A percentile compares a stretch with the other conserved stretches of the same genome.
These are phyloP conservation scores for Cataglyphis cursor DNA, from an alignment of 2,888 invertebrate species.

Conservation along the genomic window DNA sequence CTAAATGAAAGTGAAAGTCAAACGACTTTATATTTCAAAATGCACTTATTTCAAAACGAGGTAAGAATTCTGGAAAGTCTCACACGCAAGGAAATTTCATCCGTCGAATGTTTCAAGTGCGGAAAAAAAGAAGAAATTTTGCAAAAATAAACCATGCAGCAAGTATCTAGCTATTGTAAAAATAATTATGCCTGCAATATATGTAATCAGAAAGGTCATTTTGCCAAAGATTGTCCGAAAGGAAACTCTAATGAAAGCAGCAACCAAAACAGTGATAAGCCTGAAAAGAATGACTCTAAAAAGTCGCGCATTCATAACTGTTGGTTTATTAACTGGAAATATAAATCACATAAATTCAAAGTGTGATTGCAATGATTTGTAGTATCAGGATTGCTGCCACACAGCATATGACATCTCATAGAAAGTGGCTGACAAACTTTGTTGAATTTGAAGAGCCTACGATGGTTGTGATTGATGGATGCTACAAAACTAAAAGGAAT, in stretches of 20 bases:
- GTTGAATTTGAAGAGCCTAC: slow-evolving; percentile 60
- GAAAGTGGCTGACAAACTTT: slow-evolving; percentile 71
- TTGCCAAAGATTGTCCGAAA: slow-evolving; percentile 60
- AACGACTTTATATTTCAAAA: too few species aligned
- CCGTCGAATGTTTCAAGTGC: slow-evolving; percentile 66
- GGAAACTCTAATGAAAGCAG: slow-evolving; percentile 59
- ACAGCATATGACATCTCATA: slow-evolving; percentile 74
- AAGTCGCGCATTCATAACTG: slow-evolving; percentile 62
- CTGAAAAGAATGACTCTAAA: slow-evolving; percentile 44
- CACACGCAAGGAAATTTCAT: too few species aligned
- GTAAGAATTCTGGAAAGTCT: too few species aligned
- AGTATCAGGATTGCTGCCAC: slow-evolving; percentile 77
- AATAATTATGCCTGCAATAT: slow-evolving; percentile 74
- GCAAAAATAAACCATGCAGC: slow-evolving; percentile 67
- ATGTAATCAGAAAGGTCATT: slow-evolving; percentile 74
- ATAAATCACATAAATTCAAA: slow-evolving; percentile 32
- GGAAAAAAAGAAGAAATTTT: slow-evolving; percentile 67
- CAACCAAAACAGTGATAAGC: slow-evolving; percentile 4
- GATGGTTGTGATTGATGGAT: slow-evolving; percentile 68
- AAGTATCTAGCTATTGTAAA: slow-evolving; percentile 74
- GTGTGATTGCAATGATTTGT: slow-evolving; percentile 47
- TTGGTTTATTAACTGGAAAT: slow-evolving; percentile 65
- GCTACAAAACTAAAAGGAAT: slow-evolving; percentile 71
- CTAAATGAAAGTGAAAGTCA: too few species aligned
- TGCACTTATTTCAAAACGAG: too few species aligned